Evolutionary conservation across 37 sponge, comb jelly and placozoan species (phyloP).

Genomic region (Ianthella basta): DNA sequence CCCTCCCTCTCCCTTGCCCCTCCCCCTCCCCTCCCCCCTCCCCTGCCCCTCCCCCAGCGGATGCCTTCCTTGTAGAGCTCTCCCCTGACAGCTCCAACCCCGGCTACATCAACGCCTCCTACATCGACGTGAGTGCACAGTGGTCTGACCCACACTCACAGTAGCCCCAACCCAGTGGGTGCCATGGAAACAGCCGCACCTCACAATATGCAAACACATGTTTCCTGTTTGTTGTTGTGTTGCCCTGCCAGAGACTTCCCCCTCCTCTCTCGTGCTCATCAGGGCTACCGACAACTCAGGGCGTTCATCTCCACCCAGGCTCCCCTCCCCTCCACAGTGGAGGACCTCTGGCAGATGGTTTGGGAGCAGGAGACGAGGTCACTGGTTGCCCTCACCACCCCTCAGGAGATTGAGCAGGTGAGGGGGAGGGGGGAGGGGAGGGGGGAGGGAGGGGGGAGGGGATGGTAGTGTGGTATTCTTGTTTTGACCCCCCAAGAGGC

Average conservation of each 20-base stretch:
- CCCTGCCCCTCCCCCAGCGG: slow-evolving; percentile 16
- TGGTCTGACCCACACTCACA: too few relatives aligned
- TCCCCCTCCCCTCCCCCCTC: neutral
- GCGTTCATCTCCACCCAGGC: slow-evolving; percentile 82
- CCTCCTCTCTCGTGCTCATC: neutral
- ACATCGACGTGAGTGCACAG: slow-evolving; percentile 8
- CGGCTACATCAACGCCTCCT: slow-evolving; percentile 17
- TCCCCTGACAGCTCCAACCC: neutral
- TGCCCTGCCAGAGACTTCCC: neutral
- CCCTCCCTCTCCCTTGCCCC: neutral
- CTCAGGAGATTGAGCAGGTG: slow-evolving; percentile 59
- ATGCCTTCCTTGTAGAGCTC: neutral
- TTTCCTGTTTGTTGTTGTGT: too few relatives aligned
- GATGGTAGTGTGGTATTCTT: neutral
- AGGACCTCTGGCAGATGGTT: slow-evolving; percentile 79
- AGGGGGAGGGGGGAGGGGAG: neutral
- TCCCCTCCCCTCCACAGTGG: slow-evolving; percentile 52
- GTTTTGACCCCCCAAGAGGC: neutral
- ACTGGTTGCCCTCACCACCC: slow-evolving; percentile 68
- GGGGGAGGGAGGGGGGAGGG: neutral
- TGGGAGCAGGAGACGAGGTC: slow-evolving; percentile 73
- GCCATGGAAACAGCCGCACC: too few relatives aligned
- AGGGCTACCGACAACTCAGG: slow-evolving; percentile 78
- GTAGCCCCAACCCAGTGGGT: too few relatives aligned
- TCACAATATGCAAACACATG: too few relatives aligned